Evolutionary conservation across 2,113 vertebrate genomes (phyloP).

Genomic region (Saguinus imperator): DNA sequence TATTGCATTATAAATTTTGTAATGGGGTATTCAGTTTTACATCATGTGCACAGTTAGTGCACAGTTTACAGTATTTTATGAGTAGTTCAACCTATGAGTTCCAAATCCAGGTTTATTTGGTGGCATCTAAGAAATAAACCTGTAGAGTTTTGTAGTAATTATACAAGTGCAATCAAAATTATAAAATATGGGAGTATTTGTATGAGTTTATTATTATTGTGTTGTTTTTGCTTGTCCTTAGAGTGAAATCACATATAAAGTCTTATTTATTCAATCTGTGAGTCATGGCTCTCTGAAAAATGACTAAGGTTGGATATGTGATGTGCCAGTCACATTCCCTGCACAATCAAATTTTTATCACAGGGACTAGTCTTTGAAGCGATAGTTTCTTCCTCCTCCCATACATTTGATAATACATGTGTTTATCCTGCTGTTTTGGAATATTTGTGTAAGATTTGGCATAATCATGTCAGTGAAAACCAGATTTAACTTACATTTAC

Average conservation of each 20-base stretch:
- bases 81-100: background rate
- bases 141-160: background rate
- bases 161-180: background rate
- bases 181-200: background rate
- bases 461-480: background rate
- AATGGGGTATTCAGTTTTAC: background rate
- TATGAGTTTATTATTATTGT: background rate
- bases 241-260: background rate
- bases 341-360: background rate
- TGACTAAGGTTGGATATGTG: background rate
- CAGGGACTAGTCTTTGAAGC: background rate
- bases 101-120: background rate
- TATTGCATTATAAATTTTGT: background rate
- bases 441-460: fast-evolving
- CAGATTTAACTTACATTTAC: fast-evolving
- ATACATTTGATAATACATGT: background rate
- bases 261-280: background rate
- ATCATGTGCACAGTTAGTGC: fast-evolving
- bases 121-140: background rate
- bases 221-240: background rate
- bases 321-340: background rate
- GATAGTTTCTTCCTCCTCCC: background rate
- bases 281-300: background rate
- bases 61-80: conserved; percentile 36
- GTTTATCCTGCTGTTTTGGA: background rate